Percentiles rank a stretch among this genome's conserved stretches.
Conservation (phyloP, 2,888 invertebrate genomes). For the Liodrosophila aerea region DNA sequence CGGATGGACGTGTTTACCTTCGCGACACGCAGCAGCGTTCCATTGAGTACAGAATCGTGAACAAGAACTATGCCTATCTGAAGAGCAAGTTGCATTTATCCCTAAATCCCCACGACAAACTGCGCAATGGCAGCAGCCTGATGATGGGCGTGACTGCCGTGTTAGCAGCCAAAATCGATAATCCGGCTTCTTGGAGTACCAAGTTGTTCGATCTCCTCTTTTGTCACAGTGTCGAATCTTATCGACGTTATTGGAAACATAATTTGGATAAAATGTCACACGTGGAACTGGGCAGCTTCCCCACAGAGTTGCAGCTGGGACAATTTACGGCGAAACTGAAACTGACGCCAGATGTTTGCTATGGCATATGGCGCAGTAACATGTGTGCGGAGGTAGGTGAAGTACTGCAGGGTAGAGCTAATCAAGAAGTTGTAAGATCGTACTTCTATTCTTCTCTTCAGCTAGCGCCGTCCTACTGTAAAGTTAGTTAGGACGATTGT, state of each 20-base stretch:
- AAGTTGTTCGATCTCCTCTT: slow-evolving; percentile 74
- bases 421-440: too few species aligned
- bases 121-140: slow-evolving; percentile 71
- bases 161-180: slow-evolving; percentile 78
- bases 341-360: slow-evolving; percentile 41
- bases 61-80: slow-evolving; percentile 75
- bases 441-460: too few species aligned
- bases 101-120: slow-evolving; percentile 52
- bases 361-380: slow-evolving; percentile 68
- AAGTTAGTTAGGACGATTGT: too few species aligned
- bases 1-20: slow-evolving; percentile 61
- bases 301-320: slow-evolving; percentile 72
- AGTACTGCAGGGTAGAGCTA: too few species aligned
- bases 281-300: slow-evolving; percentile 71
- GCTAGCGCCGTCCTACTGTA: too few species aligned
- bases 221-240: slow-evolving; percentile 75
- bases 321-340: slow-evolving; percentile 70
- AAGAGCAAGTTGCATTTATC: slow-evolving; percentile 71
- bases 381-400: slow-evolving; percentile 21
- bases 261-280: slow-evolving; percentile 44
- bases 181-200: slow-evolving; percentile 78
- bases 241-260: slow-evolving; percentile 63
- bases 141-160: slow-evolving; percentile 71
- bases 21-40: slow-evolving; percentile 53
- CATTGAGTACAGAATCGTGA: slow-evolving; percentile 69